phyloP scores from a whole-genome alignment of 2,113 vertebrate genomes.

The Meles meles region DNA sequence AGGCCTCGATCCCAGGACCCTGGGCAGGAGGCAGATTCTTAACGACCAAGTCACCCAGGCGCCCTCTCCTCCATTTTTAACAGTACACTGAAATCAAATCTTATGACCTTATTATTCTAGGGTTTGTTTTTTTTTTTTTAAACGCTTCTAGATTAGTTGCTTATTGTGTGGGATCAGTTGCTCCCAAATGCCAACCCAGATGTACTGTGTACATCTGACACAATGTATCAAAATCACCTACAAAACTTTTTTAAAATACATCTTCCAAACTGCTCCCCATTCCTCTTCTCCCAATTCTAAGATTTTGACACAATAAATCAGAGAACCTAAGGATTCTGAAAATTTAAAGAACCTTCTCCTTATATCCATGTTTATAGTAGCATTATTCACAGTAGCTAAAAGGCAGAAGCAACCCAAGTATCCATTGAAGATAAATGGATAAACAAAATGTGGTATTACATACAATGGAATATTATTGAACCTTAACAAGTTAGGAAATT shows the following conservation, averaged over 20 bases:
- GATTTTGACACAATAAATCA: constrained; percentile 24
- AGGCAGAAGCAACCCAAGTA: neutral
- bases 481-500: neutral
- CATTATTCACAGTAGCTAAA: neutral
- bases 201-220: neutral
- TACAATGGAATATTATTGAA: neutral
- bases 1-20: no score
- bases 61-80: neutral
- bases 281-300: neutral
- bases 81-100: neutral
- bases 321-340: constrained; percentile 3
- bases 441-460: neutral
- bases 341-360: neutral
- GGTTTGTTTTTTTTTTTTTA: neutral
- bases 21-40: no score
- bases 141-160: neutral
- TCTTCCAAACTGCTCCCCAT: neutral
- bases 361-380: neutral
- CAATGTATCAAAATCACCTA: neutral
- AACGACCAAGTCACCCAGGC: no score
- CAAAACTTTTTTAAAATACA: neutral
- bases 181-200: neutral
- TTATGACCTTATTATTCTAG: neutral
- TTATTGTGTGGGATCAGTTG: neutral
- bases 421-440: neutral